Conservation (phyloP, 2,888 invertebrate genomes). For the Protonemura montana region DNA sequence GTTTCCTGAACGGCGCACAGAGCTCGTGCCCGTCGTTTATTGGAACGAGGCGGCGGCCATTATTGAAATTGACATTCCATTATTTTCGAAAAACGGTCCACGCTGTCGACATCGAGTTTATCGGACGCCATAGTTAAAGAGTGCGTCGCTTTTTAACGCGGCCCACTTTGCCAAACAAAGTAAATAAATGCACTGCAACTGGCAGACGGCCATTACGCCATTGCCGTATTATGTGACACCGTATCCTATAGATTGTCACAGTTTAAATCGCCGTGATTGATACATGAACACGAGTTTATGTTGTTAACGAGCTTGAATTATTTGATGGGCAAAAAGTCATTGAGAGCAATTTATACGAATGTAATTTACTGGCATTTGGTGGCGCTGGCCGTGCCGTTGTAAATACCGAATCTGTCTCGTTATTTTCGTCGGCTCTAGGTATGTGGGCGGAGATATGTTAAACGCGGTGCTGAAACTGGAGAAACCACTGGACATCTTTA, state of each 20-base stretch:
- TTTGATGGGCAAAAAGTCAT: conserved; percentile 7
- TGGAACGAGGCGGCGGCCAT: conserved; percentile 18
- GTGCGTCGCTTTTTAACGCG: neutral
- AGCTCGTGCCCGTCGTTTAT: neutral
- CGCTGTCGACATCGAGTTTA: conserved; percentile 15
- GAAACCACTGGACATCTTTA: neutral
- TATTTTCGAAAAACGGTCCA: conserved; percentile 21
- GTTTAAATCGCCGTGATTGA: neutral
- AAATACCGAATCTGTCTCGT: neutral
- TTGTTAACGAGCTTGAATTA: neutral
- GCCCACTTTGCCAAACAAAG: neutral
- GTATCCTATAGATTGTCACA: neutral
- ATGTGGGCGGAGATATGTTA: neutral
- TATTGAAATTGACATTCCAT: conserved; percentile 41
- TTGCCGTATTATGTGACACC: neutral
- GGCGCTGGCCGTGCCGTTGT: neutral
- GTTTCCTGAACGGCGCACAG: conserved; percentile 18
- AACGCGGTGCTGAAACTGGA: neutral
- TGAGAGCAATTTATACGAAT: neutral
- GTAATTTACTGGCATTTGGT: neutral
- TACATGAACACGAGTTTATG: neutral
- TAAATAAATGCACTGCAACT: neutral
- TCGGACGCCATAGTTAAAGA: conserved; percentile 1
- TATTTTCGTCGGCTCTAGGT: neutral
- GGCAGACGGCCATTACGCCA: neutral